Conservation (phyloP, 92 coral and sea anemone genomes). For the Parazoanthus swiftii region DNA sequence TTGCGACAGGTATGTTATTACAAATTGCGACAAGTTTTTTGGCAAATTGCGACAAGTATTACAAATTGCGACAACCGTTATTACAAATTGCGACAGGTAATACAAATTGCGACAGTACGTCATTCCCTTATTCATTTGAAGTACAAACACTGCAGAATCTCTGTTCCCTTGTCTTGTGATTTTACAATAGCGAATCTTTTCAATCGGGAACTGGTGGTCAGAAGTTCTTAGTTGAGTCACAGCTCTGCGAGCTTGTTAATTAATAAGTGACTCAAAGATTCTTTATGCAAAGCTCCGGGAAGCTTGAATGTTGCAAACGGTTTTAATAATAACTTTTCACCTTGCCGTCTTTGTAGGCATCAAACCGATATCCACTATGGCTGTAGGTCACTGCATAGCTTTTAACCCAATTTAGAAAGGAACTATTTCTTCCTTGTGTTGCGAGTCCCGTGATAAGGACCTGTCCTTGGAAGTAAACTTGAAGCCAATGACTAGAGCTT, state of each 20-base stretch:
- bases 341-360: background rate
- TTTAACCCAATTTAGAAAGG: background rate
- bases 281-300: background rate
- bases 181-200: no score
- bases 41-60: no score
- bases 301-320: background rate
- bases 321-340: background rate
- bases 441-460: background rate
- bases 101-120: no score
- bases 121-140: no score
- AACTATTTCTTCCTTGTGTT: background rate
- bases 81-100: no score
- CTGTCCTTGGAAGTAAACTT: background rate
- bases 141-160: no score
- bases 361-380: background rate
- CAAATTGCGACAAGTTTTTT: no score
- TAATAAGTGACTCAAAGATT: background rate
- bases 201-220: no score
- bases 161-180: no score
- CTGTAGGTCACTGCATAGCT: background rate
- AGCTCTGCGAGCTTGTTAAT: background rate
- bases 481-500: background rate
- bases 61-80: no score
- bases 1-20: no score
- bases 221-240: no score